Percentiles rank a stretch among this genome's conserved stretches.
Conservation (phyloP, 2,797 vertebrate genomes). For the Synaphobranchus kaupii region DNA sequence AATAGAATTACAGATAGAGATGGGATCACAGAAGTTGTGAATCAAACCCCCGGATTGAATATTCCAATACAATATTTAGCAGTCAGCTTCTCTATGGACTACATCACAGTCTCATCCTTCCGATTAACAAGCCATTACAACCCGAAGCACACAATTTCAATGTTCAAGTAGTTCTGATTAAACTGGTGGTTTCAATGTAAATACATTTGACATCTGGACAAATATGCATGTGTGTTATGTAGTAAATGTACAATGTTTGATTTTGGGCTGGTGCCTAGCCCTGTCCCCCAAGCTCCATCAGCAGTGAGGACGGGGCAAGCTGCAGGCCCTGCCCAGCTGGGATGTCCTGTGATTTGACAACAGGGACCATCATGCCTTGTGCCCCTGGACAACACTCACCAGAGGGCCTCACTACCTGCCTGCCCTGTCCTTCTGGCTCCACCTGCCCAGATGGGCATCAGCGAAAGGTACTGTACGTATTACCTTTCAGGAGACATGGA, state of each 20-base stretch:
- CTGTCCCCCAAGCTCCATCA: slow-evolving; percentile 78
- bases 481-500: neutral
- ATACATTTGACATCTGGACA: neutral
- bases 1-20: neutral
- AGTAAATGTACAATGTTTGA: slow-evolving; percentile 6
- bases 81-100: neutral
- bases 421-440: slow-evolving; percentile 72
- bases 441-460: slow-evolving; percentile 74
- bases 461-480: slow-evolving; percentile 63
- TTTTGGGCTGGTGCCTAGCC: slow-evolving; percentile 61
- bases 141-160: neutral
- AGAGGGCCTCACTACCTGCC: slow-evolving; percentile 74
- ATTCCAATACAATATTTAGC: neutral
- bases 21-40: neutral
- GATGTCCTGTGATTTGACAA: slow-evolving; percentile 69
- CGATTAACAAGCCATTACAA: neutral
- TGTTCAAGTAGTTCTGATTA: neutral
- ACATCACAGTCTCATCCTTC: neutral
- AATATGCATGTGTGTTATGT: neutral
- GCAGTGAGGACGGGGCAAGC: slow-evolving; percentile 73
- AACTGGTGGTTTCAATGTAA: neutral
- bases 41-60: neutral
- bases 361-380: slow-evolving; percentile 67
- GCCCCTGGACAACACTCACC: slow-evolving; percentile 77
- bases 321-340: slow-evolving; percentile 80